Evolutionary conservation across 2,113 vertebrate species (phyloP).

Genomic region (Chloroceryle aenea): DNA sequence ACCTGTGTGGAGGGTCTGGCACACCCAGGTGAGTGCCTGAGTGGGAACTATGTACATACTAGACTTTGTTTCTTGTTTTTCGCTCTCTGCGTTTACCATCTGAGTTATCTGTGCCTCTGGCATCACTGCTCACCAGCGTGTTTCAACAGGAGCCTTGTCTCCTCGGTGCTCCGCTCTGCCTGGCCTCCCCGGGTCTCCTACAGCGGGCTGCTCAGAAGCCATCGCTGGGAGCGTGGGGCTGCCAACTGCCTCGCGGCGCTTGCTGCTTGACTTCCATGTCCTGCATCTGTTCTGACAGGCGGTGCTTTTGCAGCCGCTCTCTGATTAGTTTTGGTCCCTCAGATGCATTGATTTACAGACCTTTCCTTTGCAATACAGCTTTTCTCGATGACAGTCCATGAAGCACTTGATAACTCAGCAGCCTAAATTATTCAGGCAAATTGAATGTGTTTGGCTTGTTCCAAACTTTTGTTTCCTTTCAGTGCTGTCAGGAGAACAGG

Average conservation of each 20-base stretch:
- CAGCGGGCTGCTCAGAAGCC: neutral
- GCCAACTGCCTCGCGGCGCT: fast-evolving
- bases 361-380: conserved; percentile 4
- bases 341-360: conserved; percentile 47
- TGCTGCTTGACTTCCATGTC: neutral
- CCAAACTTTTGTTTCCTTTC: conserved; percentile 48
- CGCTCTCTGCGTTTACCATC: neutral
- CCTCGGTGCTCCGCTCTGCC: neutral
- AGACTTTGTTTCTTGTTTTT: neutral
- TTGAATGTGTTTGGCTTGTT: conserved; percentile 53
- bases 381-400: conserved; percentile 11
- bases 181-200: neutral
- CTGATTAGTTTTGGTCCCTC: neutral
- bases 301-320: neutral
- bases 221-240: neutral
- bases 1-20: neutral
- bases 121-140: neutral
- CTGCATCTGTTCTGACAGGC: neutral
- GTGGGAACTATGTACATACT: neutral
- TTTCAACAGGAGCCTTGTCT: neutral
- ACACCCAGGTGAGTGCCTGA: neutral
- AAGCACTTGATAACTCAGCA: conserved; percentile 52
- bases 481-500: conserved; percentile 46
- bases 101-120: neutral
- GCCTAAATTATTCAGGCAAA: conserved; percentile 55